Evolutionary conservation across 2,113 vertebrate genomes (phyloP), one percentile per base, ranked within the genome.

Genomic region (Thamnaconus septentrionalis): DNA sequence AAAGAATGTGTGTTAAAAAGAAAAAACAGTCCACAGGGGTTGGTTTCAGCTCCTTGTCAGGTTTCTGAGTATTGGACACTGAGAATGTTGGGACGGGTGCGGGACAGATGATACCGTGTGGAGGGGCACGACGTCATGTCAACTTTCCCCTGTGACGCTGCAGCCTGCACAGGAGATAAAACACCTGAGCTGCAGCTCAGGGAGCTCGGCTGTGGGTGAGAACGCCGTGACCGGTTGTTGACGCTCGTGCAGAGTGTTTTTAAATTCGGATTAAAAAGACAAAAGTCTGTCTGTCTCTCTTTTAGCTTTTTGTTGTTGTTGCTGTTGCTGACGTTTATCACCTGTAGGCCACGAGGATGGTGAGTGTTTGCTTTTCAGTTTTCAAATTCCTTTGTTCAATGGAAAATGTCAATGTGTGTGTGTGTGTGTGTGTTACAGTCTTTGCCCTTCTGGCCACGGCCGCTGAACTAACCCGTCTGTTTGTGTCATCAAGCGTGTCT

Each of bases 181-280:
- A 64, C 41, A 40, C 39, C 66, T 56, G 58, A 69, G 59, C 45
- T 47, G 12, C 53, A 7, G 49, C 53, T 59, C 71, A 79, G 44
- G 47, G 59, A 61, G 55, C 57, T 61, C 52, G 56, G 31, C 73
- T 54, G 65, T 45, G 48, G 78, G 77, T 87, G 72, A 85, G 79
- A 72, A 7, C 50, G 59, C 12, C 40, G 3, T 6, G 56, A 64
- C 31, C 3, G 4, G 3, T n/a, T 8, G 7, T 8, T 59, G 45
- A 66, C 39, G 41, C 42, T 40, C 7, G 56, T 0, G 47, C 8
- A 40, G 5, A 3, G 12, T 54, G 4, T 0, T 54, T 7, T 7
- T 8, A 7, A 10, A 11, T 47, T 52, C 3, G 3, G 7, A 5
- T 31, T 31, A 31, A 31, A 31, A 31, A 31, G 18, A 31, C 18